These are phyloP conservation scores for Ivindomyrus marchei DNA, from an alignment of 2,113 vertebrate species.

Conservation along the genomic window DNA sequence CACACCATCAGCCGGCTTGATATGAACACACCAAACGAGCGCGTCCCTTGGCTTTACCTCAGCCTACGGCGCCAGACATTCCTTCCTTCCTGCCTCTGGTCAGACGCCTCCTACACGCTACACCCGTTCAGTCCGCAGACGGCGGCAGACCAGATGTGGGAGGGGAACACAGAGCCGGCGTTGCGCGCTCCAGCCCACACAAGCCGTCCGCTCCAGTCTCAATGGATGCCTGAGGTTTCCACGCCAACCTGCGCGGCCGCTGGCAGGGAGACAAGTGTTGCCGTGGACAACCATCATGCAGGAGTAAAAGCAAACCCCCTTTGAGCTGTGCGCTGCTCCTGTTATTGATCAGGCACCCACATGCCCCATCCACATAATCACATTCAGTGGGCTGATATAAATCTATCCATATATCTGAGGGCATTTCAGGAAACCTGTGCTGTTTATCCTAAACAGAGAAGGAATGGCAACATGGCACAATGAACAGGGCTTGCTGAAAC, in stretches of 20 bases:
- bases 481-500: not conserved
- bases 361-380: not conserved
- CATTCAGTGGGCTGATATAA: not conserved
- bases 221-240: conserved; percentile 2
- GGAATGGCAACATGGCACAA: not conserved
- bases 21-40: not conserved
- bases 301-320: not conserved
- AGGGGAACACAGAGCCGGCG: not conserved
- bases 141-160: not conserved
- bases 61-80: not conserved
- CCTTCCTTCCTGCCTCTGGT: not conserved
- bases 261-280: not conserved
- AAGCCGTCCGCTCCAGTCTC: not conserved
- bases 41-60: not conserved
- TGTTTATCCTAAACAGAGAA: not conserved
- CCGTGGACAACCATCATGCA: not conserved
- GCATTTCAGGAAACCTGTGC: not conserved
- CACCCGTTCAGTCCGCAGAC: not conserved
- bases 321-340: not conserved
- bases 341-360: not conserved
- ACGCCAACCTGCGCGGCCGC: not conserved
- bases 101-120: not conserved
- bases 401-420: not conserved
- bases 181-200: not conserved
- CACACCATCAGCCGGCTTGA: not conserved